A percentile compares a stretch with the other conserved stretches of the same genome.
Evolutionary conservation across 2,113 vertebrate species (phyloP).

Genomic region (Penelope pileata): DNA sequence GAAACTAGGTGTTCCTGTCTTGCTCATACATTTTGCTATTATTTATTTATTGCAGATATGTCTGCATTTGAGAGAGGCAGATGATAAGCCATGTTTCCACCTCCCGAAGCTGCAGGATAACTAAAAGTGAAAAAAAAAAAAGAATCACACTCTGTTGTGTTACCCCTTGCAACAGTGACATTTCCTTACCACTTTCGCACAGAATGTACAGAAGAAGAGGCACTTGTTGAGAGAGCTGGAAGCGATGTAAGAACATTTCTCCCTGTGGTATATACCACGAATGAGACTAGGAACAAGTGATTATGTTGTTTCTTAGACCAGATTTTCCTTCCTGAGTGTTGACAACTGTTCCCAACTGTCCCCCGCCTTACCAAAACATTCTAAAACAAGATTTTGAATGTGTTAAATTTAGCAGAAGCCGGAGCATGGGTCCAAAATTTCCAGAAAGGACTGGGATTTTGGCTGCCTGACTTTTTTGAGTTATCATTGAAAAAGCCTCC

Average conservation of each 20-base stretch:
- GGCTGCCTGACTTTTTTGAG: neutral
- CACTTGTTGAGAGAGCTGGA: neutral
- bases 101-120: neutral
- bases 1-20: neutral
- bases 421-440: neutral
- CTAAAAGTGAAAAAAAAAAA: neutral
- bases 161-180: neutral
- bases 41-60: neutral
- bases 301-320: neutral
- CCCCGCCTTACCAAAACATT: neutral
- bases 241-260: neutral
- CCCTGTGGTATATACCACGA: neutral
- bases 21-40: neutral
- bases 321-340: neutral
- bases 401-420: neutral
- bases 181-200: neutral
- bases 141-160: neutral
- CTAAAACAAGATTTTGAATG: neutral
- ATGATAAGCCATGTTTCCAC: neutral
- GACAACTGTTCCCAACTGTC: neutral
- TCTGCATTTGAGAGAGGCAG: neutral
- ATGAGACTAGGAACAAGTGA: neutral
- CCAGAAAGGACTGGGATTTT: neutral
- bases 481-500: neutral
- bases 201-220: neutral